Evolutionary conservation across 1,140 invertebrate genomes (phyloP), one percentile per base, ranked within the genome.

Genomic region (Camponotus vicinus): DNA sequence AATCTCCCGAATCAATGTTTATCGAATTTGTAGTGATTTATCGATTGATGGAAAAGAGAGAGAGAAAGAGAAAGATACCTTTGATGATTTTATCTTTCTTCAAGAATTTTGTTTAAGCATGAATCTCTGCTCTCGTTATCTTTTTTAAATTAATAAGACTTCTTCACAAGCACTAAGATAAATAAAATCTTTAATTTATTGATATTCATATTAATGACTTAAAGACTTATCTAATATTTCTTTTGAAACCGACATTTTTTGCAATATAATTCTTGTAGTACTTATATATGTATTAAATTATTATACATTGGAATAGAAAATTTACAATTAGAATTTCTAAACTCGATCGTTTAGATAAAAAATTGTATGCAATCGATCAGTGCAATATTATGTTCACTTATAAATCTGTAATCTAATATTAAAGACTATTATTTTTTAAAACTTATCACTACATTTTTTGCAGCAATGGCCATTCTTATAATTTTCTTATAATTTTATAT

Each of bases 1-100:
- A 69, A 80, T 80, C 64, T 52, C 4, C 15, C 18, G 18, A n/a
- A 82, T 82, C 52, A 32, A 70, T 52, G 32, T 69, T 82, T 71
- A 69, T 42, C 27, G 37, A 7, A 11, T 52, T 32, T 18, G 4
- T 18, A 18, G 13, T 52, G 5, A 52, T 52, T 52, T 52, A 52
- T 52, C 49, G 3, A 3, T 52, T 7, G 49, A 52, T 4, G 4
- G 11, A 18, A 18, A 45, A 42, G 7, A 49, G 45, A 52, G 13
- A 52, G 49, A 52, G 49, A 52, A 13, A 49, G 3, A 49, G 45
- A 49, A 15, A 40, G 9, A 77, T 67, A 52, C 40, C 45, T 63
- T 45, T 4, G 45, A 67, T 79, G 45, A 55, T 79, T 55, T 79
- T 42, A 27, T 11, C 9, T 13, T 32, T 67, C 18, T 52, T 52